Percentiles rank a stretch among this genome's conserved stretches.
Conservation (phyloP, 1,140 invertebrate species). For the Charaxes varanes region DNA sequence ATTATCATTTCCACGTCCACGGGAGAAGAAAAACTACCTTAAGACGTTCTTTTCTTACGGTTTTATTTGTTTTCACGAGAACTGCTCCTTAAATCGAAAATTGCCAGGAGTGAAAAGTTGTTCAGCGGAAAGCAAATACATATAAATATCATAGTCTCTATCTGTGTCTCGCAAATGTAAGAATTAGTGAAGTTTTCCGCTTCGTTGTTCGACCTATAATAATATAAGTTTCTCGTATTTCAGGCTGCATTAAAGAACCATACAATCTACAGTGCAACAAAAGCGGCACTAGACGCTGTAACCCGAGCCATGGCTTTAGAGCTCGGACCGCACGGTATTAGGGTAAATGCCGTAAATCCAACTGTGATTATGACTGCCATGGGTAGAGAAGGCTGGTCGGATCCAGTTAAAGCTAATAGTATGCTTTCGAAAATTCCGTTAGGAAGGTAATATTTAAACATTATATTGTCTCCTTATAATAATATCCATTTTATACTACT, state of each 20-base stretch:
- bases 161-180: too few relatives aligned
- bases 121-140: too few relatives aligned
- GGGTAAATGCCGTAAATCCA: slow-evolving; percentile 92
- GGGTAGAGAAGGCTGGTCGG: slow-evolving; percentile 87
- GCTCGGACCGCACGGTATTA: slow-evolving; percentile 88
- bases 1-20: too few relatives aligned
- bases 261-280: slow-evolving; percentile 82
- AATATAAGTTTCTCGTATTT: slow-evolving; percentile 10
- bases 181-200: too few relatives aligned
- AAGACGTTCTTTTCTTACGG: too few relatives aligned
- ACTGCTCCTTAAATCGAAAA: too few relatives aligned
- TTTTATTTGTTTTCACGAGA: too few relatives aligned
- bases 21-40: too few relatives aligned
- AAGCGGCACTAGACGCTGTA: slow-evolving; percentile 80
- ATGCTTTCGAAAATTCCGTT: slow-evolving; percentile 89
- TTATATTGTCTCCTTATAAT: background rate
- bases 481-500: background rate
- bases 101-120: too few relatives aligned
- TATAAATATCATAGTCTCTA: too few relatives aligned
- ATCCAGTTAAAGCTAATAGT: slow-evolving; percentile 80
- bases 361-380: slow-evolving; percentile 93
- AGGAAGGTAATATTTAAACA: slow-evolving; percentile 53
- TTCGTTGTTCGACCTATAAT: background rate
- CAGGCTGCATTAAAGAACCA: slow-evolving; percentile 83
- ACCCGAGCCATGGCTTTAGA: slow-evolving; percentile 89